Evolutionary conservation across 92 coral and sea anemone genomes (phyloP).

Genomic region (Umimayanthus chanpuru): DNA sequence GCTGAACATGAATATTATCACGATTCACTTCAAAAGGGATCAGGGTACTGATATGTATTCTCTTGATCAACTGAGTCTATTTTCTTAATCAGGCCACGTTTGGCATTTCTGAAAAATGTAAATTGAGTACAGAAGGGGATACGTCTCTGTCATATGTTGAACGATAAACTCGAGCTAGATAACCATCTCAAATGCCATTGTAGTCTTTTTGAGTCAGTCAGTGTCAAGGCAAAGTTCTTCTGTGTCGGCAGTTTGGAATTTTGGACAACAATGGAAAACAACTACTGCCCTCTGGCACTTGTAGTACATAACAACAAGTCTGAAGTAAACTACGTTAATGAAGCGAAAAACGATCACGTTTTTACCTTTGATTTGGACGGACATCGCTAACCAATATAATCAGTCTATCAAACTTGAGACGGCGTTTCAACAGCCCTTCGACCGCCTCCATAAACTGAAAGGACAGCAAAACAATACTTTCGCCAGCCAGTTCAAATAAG

Average conservation of each 20-base stretch:
- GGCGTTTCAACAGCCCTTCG: neutral
- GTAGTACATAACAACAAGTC: constrained; percentile 7
- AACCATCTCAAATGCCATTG: neutral
- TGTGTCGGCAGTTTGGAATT: constrained; percentile 3
- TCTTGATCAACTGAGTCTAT: neutral
- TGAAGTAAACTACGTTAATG: neutral
- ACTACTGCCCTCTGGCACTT: constrained; percentile 29
- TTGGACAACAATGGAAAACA: neutral
- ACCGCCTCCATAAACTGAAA: neutral
- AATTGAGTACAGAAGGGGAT: neutral
- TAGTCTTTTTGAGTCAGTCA: neutral
- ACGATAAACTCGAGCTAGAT: neutral
- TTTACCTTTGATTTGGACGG: neutral
- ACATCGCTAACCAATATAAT: neutral
- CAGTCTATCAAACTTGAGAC: neutral
- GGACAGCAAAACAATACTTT: neutral
- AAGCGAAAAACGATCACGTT: constrained; percentile 38
- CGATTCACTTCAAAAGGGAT: neutral
- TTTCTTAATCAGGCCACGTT: too few relatives aligned
- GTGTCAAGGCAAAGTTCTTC: neutral
- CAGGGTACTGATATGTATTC: neutral
- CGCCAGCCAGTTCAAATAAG: neutral
- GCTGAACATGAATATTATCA: too few relatives aligned
- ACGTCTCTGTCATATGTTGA: neutral
- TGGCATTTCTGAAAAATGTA: neutral